Evolutionary conservation across 2,888 invertebrate genomes (phyloP).

Genomic region (Drosophila anomelani): DNA sequence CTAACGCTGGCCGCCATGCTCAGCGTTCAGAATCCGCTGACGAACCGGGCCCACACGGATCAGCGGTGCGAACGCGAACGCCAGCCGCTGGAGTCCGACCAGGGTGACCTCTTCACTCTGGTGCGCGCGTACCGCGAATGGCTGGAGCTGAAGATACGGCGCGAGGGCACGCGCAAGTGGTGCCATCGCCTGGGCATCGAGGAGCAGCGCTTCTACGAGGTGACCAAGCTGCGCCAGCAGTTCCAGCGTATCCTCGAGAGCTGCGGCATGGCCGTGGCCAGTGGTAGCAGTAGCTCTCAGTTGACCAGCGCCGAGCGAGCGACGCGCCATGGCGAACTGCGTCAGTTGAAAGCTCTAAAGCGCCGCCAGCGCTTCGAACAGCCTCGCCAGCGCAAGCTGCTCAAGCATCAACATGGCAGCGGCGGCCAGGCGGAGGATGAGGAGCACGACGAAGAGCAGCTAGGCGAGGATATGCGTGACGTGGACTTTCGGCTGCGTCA

Average conservation of each 20-base stretch:
- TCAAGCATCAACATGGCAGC: conserved; percentile 64
- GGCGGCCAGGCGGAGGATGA: conserved; percentile 82
- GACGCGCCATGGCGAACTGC: conserved; percentile 94
- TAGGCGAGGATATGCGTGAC: conserved; percentile 91
- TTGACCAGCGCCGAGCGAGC: conserved; percentile 91
- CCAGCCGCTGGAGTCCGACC: conserved; percentile 94
- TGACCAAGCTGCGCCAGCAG: conserved; percentile 96
- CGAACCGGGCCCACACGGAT: conserved; percentile 94
- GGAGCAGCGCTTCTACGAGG: conserved; percentile 98
- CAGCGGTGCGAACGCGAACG: conserved; percentile 92
- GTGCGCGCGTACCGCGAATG: conserved; percentile 95
- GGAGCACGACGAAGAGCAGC: conserved; percentile 85
- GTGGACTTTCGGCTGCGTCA: conserved; percentile 94
- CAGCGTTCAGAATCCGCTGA: conserved; percentile 97
- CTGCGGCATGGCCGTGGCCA: conserved; percentile 85
- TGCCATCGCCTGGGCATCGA: conserved; percentile 95
- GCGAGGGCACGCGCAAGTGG: conserved; percentile 89
- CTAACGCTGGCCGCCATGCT: conserved; percentile 95
- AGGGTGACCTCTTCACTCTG: conserved; percentile 97
- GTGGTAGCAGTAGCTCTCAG: conserved; percentile 78
- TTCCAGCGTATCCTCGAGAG: conserved; percentile 92
- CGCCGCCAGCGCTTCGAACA: conserved; percentile 90
- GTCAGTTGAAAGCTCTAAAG: conserved; percentile 92
- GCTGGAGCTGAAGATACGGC: conserved; percentile 90
- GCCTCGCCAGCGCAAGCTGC: conserved; percentile 88